Evolutionary conservation across 2,888 invertebrate genomes (phyloP), one percentile per base, ranked within the genome.

Genomic region (Drosophila diplacantha): DNA sequence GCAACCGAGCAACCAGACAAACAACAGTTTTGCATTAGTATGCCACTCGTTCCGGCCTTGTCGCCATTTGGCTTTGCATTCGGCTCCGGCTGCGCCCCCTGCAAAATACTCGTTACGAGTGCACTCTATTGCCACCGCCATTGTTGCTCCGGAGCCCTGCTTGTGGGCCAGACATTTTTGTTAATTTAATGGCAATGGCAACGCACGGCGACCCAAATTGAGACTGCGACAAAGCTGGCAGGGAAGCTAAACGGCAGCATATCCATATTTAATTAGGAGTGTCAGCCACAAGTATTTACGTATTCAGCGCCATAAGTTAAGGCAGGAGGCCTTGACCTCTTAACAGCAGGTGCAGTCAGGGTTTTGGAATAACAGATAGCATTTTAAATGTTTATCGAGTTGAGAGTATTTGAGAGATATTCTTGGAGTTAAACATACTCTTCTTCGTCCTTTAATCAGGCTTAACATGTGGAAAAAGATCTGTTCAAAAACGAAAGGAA

Each of bases 1-100:
- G 49, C 52, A 32, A 50, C 52, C 50, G 35, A 43, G 50, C 46
- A 53, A 53, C 59, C 64, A 70, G 70, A 70, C 64, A 70, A 70
- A 70, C 70, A 70, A 35, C 70, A 70, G 49, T 70, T 70, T 43
- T 60, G 60, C 70, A 70, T 70, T 70, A 70, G 61, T 68, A 62
- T 68, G 69, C 56, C 52, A 39, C 43, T 20, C 47, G 44, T 65
- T 65, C 35, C 43, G 49, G 64, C 54, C 54, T 63, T 63, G 63
- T 63, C 54, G 39, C 39, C 63, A 53, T 39, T 31, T 43, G 59
- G 57, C 37, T 46, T 31, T 29, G 58, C 32, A 32, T 41, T 55
- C 14, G 31, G 44, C 39, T 29, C 3, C 11, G 8, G 26, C 9
- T 20, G 2, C 35, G 29, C 16, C 41, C 26, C 35, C 20, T 46